Evolutionary conservation across 2,797 vertebrate species (phyloP).

Genomic region (Sebastes matsubarae): DNA sequence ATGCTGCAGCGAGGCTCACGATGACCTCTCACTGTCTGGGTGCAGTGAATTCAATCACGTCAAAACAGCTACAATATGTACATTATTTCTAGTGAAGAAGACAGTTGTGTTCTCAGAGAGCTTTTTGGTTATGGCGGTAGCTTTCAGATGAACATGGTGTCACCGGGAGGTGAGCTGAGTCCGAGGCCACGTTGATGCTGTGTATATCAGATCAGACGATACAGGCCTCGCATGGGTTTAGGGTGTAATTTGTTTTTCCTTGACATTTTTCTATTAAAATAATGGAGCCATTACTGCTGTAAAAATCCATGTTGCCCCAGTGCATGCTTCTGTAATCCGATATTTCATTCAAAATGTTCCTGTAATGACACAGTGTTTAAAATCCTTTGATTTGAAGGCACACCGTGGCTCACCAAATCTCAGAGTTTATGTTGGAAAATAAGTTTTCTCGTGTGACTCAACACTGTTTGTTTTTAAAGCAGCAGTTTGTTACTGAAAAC

Average conservation of each 20-base stretch:
- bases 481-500: conserved; percentile 25
- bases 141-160: conserved; percentile 59
- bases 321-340: conserved; percentile 16
- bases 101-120: conserved; percentile 38
- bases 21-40: conserved; percentile 69
- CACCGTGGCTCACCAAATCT: neutral
- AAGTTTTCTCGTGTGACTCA: conserved; percentile 49
- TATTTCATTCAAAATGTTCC: conserved; percentile 62
- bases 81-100: conserved; percentile 47
- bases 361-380: conserved; percentile 39
- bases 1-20: conserved; percentile 50
- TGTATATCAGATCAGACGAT: conserved; percentile 53
- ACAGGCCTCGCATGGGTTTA: conserved; percentile 48
- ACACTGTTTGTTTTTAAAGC: conserved; percentile 48
- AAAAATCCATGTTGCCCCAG: conserved; percentile 28
- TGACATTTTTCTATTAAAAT: conserved; percentile 71
- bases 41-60: conserved; percentile 71
- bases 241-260: conserved; percentile 50
- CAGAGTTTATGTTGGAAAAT: conserved; percentile 11
- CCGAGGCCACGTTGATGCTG: conserved; percentile 41
- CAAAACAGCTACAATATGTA: conserved; percentile 60
- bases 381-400: conserved; percentile 39
- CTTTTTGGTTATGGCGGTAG: conserved; percentile 42
- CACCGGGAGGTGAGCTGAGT: conserved; percentile 62
- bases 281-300: conserved; percentile 60